Evolutionary conservation across 2,113 vertebrate species (phyloP).

Genomic region (Lethenteron reissneri): DNA sequence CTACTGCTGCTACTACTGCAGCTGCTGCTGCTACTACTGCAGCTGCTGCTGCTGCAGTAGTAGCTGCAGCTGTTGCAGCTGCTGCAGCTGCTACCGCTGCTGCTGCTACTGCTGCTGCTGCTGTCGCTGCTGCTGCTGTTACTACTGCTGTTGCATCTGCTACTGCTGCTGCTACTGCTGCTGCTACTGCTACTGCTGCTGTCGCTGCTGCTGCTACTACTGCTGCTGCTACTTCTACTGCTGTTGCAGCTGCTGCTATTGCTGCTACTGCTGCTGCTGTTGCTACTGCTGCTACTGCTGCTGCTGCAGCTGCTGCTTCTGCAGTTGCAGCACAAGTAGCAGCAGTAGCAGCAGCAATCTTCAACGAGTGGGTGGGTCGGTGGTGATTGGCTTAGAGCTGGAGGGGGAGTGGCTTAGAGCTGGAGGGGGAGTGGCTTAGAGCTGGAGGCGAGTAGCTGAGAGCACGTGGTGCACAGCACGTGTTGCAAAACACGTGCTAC

Average conservation of each 20-base stretch:
- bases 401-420: too few relatives aligned
- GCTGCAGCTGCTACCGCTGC: background rate
- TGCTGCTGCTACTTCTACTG: background rate
- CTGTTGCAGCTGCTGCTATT: background rate
- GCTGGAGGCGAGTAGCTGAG: too few relatives aligned
- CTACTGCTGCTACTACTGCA: too few relatives aligned
- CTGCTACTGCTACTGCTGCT: background rate
- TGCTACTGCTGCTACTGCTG: background rate
- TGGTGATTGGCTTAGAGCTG: too few relatives aligned
- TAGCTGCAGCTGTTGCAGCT: too few relatives aligned
- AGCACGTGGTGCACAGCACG: too few relatives aligned
- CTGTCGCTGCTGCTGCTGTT: background rate
- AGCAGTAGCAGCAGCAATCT: too few relatives aligned
- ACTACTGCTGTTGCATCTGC: background rate
- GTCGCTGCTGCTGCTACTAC: background rate
- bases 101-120: background rate
- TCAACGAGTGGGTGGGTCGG: too few relatives aligned
- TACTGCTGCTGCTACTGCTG: background rate
- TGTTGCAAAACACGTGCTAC: too few relatives aligned
- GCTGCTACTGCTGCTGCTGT: background rate
- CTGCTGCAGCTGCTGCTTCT: background rate
- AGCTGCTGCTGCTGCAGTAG: background rate
- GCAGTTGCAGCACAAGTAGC: too few relatives aligned
- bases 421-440: too few relatives aligned
- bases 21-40: background rate